Conservation (phyloP, 92 coral and sea anemone species). For the Phenganax marumi region DNA sequence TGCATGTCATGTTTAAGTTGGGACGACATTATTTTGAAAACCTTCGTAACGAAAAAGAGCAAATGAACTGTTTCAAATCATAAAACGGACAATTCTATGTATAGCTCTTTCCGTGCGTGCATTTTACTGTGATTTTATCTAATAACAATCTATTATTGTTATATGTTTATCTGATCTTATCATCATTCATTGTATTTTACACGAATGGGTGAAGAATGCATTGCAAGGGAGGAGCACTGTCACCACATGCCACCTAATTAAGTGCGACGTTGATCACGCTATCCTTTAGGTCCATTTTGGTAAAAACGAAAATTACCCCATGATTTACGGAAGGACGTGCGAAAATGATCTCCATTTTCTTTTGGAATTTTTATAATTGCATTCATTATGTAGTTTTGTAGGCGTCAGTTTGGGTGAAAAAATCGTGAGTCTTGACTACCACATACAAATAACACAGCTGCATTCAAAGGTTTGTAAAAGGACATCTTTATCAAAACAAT, state of each 20-base stretch:
- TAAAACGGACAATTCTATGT: not conserved
- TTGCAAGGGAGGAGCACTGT: not conserved
- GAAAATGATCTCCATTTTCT: not conserved
- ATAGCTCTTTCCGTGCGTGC: not conserved
- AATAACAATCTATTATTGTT: not conserved
- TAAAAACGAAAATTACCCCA: not conserved
- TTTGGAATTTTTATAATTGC: not conserved
- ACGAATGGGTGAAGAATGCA: not conserved
- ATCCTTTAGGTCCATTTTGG: no score
- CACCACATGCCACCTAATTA: conserved; percentile 13
- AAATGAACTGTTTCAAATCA: no score
- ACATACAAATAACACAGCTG: not conserved
- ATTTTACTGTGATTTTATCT: not conserved
- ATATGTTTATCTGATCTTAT: not conserved
- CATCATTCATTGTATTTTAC: not conserved
- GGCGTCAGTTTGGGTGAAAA: not conserved
- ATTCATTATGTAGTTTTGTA: not conserved
- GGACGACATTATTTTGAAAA: no score
- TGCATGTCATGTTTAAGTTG: no score
- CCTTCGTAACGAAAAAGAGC: no score
- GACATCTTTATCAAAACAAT: not conserved
- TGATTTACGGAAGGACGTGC: not conserved
- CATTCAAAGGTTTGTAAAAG: not conserved
- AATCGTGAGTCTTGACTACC: not conserved
- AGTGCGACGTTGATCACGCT: not conserved